Conservation (phyloP, 2,113 vertebrate genomes). For the Sebastes fasciatus region DNA sequence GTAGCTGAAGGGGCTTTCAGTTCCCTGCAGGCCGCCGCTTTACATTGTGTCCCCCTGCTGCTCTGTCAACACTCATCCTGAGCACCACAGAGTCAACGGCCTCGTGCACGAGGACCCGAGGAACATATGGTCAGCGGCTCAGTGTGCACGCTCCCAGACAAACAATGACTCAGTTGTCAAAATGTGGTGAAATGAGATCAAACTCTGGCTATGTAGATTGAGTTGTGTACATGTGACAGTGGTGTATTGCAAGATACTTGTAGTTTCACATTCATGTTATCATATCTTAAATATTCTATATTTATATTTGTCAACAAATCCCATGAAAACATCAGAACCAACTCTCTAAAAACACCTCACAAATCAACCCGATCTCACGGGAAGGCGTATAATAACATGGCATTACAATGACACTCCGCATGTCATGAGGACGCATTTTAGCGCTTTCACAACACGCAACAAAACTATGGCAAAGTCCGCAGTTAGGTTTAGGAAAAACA, state of each 20-base stretch:
- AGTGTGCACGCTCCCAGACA: constrained; percentile 14
- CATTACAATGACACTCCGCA: too few species aligned
- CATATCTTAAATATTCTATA: neutral
- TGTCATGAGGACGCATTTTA: too few species aligned
- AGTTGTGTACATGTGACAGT: neutral
- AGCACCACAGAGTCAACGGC: constrained; percentile 24
- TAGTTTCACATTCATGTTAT: neutral
- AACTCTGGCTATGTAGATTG: neutral
- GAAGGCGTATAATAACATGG: too few species aligned
- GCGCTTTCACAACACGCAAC: too few species aligned
- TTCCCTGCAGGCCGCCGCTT: constrained; percentile 55
- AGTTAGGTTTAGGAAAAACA: too few species aligned
- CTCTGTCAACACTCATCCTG: constrained; percentile 63
- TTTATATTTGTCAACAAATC: neutral
- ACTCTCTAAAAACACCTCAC: neutral
- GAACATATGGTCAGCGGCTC: constrained; percentile 26
- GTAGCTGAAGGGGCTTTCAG: constrained; percentile 62
- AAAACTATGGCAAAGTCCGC: too few species aligned
- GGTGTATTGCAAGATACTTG: neutral
- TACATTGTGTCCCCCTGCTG: constrained; percentile 42
- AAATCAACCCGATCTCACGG: too few species aligned
- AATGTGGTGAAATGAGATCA: neutral
- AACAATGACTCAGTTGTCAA: neutral
- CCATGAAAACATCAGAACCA: neutral
- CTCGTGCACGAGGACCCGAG: neutral